Conservation (phyloP, 2,888 invertebrate genomes). For the Tortricodes alternella region DNA sequence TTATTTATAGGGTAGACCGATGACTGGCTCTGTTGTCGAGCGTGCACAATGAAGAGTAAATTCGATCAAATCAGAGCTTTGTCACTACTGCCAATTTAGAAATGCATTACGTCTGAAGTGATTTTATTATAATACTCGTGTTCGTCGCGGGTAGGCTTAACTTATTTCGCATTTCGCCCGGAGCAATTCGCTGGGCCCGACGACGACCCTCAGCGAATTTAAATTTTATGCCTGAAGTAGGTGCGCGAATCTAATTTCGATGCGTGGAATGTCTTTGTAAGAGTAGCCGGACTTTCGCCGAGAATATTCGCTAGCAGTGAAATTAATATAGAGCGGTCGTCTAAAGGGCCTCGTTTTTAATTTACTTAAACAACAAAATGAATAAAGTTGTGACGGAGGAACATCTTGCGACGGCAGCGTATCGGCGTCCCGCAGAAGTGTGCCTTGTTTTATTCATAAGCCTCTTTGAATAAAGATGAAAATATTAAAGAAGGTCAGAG, state of each 20-base stretch:
- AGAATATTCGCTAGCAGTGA: constrained; percentile 10
- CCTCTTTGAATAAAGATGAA: constrained; percentile 80
- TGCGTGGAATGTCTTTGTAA: constrained; percentile 29
- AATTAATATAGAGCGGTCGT: constrained; percentile 32
- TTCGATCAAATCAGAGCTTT: constrained; percentile 60
- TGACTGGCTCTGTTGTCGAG: constrained; percentile 5
- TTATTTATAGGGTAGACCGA: constrained; percentile 42
- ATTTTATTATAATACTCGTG: constrained; percentile 39
- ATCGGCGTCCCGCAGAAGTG: constrained; percentile 52
- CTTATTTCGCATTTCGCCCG: constrained; percentile 19
- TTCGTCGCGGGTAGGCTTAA: constrained; percentile 2
- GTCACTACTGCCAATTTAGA: constrained; percentile 59
- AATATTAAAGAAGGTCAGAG: constrained; percentile 73
- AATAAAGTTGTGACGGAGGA: constrained; percentile 59
- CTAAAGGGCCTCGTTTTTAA: constrained; percentile 55
- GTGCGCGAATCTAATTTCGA: constrained; percentile 27
- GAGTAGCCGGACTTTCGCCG: constrained; percentile 4
- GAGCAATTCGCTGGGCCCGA: constrained; percentile 6
- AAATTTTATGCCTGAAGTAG: constrained; percentile 20
- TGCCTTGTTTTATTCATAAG: constrained; percentile 77
- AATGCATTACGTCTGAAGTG: constrained; percentile 54
- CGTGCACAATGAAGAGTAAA: constrained; percentile 19
- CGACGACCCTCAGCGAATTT: constrained; percentile 9
- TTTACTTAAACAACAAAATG: constrained; percentile 66
- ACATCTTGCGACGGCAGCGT: constrained; percentile 60